Percentiles rank a stretch among this genome's conserved stretches.
These are phyloP conservation scores for Chionis minor DNA, from an alignment of 2,113 vertebrate genomes.

Conservation along the genomic window DNA sequence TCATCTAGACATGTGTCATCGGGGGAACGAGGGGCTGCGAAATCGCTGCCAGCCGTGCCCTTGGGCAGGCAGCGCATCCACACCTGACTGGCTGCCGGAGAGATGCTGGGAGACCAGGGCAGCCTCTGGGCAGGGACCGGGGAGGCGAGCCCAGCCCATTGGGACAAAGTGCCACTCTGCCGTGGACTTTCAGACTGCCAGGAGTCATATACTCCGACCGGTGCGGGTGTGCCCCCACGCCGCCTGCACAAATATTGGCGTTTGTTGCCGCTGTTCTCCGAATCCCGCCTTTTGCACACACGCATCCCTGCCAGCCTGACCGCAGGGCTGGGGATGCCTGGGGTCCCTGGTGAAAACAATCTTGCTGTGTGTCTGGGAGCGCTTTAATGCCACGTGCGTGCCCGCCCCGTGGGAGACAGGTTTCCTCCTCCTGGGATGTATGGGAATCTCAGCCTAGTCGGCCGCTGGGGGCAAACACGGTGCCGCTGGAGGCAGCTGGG, in stretches of 20 bases:
- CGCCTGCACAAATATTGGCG: background rate
- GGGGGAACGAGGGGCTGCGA: background rate
- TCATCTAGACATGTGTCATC: background rate
- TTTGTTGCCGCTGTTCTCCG: background rate
- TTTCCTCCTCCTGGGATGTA: background rate
- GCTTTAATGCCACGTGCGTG: accelerated
- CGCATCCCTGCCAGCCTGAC: accelerated
- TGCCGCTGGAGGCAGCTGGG: background rate
- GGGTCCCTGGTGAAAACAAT: accelerated
- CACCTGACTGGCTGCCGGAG: accelerated
- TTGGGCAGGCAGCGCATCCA: accelerated
- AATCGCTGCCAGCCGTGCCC: accelerated
- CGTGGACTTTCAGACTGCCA: background rate
- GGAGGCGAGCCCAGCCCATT: background rate
- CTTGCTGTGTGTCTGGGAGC: background rate
- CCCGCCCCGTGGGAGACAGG: background rate
- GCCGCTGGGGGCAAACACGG: accelerated
- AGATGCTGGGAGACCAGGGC: background rate
- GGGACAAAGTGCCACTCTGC: background rate
- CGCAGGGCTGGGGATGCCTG: background rate
- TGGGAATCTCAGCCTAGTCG: accelerated
- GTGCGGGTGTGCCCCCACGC: background rate
- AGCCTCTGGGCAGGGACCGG: background rate
- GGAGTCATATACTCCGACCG: accelerated
- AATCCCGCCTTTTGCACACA: background rate